A percentile compares a stretch with the other conserved stretches of the same genome.
phyloP scores from a whole-genome alignment of 2,797 vertebrate species.

The Limnodromus scolopaceus region DNA sequence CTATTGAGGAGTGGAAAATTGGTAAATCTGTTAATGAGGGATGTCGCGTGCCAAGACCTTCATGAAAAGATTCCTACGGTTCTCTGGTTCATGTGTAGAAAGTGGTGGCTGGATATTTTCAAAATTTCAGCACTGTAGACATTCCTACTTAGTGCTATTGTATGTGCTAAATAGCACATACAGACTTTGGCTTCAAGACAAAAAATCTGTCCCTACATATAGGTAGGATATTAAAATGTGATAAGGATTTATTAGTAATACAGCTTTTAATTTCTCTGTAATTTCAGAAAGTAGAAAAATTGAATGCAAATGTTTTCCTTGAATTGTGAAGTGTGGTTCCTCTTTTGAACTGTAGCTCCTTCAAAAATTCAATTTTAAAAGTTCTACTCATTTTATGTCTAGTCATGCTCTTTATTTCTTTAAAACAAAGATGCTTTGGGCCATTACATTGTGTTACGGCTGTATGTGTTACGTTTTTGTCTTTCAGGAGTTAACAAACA shows the following conservation, averaged over 20 bases:
- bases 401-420: not conserved
- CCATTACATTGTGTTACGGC: rapidly evolving
- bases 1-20: not conserved
- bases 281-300: not conserved
- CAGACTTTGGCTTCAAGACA: not conserved
- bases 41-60: not conserved
- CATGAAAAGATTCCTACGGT: not conserved
- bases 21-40: constrained; percentile 19
- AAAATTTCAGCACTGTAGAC: rapidly evolving
- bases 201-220: rapidly evolving
- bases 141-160: not conserved
- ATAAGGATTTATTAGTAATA: not conserved
- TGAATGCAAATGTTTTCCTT: not conserved
- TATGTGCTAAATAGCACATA: not conserved
- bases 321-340: not conserved
- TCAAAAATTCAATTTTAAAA: not conserved
- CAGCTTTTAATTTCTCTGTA: not conserved
- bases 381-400: not conserved
- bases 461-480: no score
- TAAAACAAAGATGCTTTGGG: not conserved
- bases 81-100: not conserved
- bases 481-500: not conserved
- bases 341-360: not conserved
- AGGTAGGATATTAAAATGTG: not conserved
- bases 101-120: not conserved